Evolutionary conservation across 2,888 invertebrate species (phyloP).

Genomic region (Caenorhabditis sp.): DNA sequence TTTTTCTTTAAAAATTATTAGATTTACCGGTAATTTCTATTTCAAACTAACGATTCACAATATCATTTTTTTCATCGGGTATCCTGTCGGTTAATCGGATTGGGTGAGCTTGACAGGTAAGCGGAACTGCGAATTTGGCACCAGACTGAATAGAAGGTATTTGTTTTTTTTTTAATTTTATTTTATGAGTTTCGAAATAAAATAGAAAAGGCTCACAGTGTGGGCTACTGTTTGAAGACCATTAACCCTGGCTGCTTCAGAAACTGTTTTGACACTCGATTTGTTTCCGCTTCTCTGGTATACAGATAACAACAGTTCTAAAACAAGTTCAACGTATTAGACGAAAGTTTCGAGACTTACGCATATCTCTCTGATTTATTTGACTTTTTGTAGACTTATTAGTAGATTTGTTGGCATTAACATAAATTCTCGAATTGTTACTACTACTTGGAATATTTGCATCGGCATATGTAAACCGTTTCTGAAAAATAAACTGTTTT

Average conservation of each 20-base stretch:
- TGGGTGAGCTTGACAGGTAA: slow-evolving; percentile 46
- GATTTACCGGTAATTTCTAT: too few species aligned
- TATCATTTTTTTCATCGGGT: slow-evolving; percentile 41
- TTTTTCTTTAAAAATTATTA: slow-evolving; percentile 10
- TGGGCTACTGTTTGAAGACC: slow-evolving; percentile 30
- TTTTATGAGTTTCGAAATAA: neutral
- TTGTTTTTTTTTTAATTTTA: too few species aligned
- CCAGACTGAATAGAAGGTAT: slow-evolving; percentile 47
- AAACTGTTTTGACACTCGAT: neutral
- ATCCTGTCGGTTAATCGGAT: slow-evolving; percentile 36
- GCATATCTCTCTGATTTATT: neutral
- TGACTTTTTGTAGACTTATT: neutral
- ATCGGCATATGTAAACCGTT: neutral
- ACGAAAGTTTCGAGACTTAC: neutral
- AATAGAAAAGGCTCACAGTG: slow-evolving; percentile 4
- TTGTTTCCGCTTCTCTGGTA: neutral
- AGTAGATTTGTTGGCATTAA: neutral
- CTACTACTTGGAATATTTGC: neutral
- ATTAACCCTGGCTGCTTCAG: slow-evolving; percentile 30
- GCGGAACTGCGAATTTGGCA: slow-evolving; percentile 41
- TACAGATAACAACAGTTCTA: neutral
- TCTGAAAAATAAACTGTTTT: neutral
- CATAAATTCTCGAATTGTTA: neutral
- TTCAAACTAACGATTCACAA: slow-evolving; percentile 42
- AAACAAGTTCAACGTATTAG: too few species aligned